phyloP scores from a whole-genome alignment of 2,888 invertebrate genomes.

The Dynastes tityus region DNA sequence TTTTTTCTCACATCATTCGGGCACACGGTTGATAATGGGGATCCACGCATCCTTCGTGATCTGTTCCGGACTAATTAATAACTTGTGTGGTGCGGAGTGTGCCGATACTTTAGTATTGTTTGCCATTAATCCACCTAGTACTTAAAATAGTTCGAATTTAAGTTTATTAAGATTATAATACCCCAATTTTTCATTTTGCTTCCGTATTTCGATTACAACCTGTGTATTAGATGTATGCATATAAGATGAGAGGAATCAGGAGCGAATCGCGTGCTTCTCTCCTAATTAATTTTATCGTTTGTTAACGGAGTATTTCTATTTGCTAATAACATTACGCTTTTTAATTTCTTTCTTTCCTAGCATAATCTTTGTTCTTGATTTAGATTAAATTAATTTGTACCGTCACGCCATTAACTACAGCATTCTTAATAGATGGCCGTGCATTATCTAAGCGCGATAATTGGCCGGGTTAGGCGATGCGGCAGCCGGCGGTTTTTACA shows the following conservation, averaged over 20 bases:
- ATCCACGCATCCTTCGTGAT: too few relatives aligned
- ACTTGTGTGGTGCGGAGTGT: too few relatives aligned
- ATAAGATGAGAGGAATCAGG: not conserved
- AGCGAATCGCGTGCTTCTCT: not conserved
- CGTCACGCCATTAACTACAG: slow-evolving; percentile 8
- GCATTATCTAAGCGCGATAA: slow-evolving; percentile 19
- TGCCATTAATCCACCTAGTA: too few relatives aligned
- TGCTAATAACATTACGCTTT: slow-evolving; percentile 20
- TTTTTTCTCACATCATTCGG: too few relatives aligned
- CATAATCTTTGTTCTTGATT: not conserved
- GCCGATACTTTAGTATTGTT: too few relatives aligned
- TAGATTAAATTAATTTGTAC: slow-evolving; percentile 15
- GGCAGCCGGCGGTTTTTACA: not conserved
- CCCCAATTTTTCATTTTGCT: too few relatives aligned
- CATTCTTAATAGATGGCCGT: slow-evolving; percentile 12
- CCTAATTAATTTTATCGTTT: slow-evolving; percentile 21
- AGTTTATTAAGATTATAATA: too few relatives aligned
- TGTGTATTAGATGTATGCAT: too few relatives aligned
- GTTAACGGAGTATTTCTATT: slow-evolving; percentile 2
- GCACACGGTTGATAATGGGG: too few relatives aligned
- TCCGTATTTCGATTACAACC: too few relatives aligned
- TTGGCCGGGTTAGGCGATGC: not conserved
- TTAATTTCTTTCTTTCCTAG: slow-evolving; percentile 8
- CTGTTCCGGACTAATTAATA: too few relatives aligned
- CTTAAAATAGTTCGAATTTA: too few relatives aligned